phyloP scores from a whole-genome alignment of 2,797 vertebrate species.

The Chiroxiphia lanceolata region DNA sequence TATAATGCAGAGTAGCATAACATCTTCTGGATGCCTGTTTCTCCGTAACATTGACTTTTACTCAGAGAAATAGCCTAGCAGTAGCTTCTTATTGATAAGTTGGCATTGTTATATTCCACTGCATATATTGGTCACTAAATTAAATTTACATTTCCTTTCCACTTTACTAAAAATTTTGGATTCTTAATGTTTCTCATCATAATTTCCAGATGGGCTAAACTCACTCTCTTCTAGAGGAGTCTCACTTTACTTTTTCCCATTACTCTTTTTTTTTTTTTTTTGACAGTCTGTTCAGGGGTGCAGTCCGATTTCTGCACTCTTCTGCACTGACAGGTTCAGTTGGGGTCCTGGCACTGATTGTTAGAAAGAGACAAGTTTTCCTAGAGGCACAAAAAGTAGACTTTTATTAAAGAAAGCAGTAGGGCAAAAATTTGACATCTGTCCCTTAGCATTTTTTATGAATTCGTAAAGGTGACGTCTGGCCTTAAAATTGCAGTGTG shows the following conservation, averaged over 20 bases:
- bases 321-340: conserved; percentile 36
- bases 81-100: background rate
- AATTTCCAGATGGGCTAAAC: background rate
- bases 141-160: background rate
- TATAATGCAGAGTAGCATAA: background rate
- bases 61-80: background rate
- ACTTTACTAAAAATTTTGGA: background rate
- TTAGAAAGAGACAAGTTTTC: conserved; percentile 43
- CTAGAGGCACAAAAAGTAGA: conserved; percentile 15
- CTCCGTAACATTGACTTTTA: background rate
- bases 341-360: conserved; percentile 19
- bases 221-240: background rate
- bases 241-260: background rate
- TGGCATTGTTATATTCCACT: background rate
- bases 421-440: conserved; percentile 23
- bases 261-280: background rate
- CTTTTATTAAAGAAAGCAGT: conserved; percentile 22
- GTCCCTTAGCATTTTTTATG: conserved; percentile 27
- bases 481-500: background rate
- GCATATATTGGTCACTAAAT: background rate
- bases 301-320: background rate
- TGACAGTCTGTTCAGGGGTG: background rate
- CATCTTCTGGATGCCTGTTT: background rate
- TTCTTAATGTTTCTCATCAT: background rate
- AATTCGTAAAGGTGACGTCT: background rate